Conservation (phyloP, 2,797 vertebrate genomes). For the Nannoperca australis region DNA sequence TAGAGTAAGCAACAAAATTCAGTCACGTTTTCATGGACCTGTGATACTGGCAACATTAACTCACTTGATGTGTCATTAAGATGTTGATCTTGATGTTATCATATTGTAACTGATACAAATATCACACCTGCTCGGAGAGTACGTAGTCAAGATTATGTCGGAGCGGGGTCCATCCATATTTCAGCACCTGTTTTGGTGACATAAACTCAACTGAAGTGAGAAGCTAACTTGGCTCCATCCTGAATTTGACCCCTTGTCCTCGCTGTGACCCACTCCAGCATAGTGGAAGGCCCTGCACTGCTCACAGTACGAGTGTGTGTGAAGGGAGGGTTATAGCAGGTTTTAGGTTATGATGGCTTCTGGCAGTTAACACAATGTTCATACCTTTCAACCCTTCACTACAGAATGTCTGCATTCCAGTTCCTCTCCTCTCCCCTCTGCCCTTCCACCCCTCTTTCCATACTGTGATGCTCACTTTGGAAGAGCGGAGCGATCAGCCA, state of each 20-base stretch:
- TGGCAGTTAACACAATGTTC: constrained; percentile 29
- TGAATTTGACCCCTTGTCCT: not conserved
- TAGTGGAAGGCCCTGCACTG: not conserved
- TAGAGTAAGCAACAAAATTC: not conserved
- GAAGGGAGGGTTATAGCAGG: not conserved
- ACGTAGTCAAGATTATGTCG: not conserved
- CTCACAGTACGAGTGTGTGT: not conserved
- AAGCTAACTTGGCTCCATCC: not conserved
- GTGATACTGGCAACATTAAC: not conserved
- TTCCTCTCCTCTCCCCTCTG: constrained; percentile 19
- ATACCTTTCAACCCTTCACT: constrained; percentile 36
- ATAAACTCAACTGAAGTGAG: not conserved
- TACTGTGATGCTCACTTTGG: constrained; percentile 83
- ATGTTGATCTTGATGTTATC: not conserved
- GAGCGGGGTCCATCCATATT: not conserved
- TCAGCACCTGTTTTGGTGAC: constrained; percentile 6
- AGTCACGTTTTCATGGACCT: not conserved
- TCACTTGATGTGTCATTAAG: not conserved
- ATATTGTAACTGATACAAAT: not conserved
- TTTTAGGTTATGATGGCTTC: constrained; percentile 21
- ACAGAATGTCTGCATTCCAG: constrained; percentile 38
- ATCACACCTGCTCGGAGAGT: not conserved
- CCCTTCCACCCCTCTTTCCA: constrained; percentile 55
- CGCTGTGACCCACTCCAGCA: not conserved
- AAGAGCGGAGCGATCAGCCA: constrained; percentile 75